These are phyloP conservation scores for Dynastes grantii DNA, from an alignment of 2,888 invertebrate species.

Conservation along the genomic window DNA sequence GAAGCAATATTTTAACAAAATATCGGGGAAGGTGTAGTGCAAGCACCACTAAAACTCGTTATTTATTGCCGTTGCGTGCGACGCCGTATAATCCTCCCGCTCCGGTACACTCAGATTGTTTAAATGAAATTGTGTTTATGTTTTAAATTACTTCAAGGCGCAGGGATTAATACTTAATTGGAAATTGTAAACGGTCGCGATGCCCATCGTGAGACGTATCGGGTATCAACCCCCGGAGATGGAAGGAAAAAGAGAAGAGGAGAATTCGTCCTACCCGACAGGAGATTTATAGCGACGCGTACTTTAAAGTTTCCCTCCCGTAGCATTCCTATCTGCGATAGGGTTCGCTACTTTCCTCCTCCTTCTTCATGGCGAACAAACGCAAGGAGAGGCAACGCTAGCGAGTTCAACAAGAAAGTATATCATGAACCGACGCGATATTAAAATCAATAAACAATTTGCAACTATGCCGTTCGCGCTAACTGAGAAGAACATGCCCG, in stretches of 20 bases:
- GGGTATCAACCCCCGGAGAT: background rate
- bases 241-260: conserved; percentile 12
- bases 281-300: conserved; percentile 29
- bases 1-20: background rate
- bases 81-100: conserved; percentile 8
- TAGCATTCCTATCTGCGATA: background rate
- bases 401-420: conserved; percentile 1
- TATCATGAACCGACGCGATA: conserved; percentile 16
- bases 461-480: conserved; percentile 5
- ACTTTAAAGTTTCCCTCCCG: conserved; percentile 18
- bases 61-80: conserved; percentile 32
- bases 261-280: background rate
- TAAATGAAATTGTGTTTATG: conserved; percentile 43
- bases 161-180: conserved; percentile 45
- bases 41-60: background rate
- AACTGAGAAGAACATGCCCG: background rate
- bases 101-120: conserved; percentile 4
- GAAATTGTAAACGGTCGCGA: conserved; percentile 22
- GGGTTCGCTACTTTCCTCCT: background rate
- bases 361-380: too few species aligned
- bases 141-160: conserved; percentile 38
- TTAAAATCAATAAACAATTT: conserved; percentile 15
- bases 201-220: conserved; percentile 27
- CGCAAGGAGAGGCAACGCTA: too few species aligned
- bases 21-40: background rate